Base-by-base conservation (phyloP, 1,140 invertebrate species). In the Lordiphosa stackelbergi region DNA sequence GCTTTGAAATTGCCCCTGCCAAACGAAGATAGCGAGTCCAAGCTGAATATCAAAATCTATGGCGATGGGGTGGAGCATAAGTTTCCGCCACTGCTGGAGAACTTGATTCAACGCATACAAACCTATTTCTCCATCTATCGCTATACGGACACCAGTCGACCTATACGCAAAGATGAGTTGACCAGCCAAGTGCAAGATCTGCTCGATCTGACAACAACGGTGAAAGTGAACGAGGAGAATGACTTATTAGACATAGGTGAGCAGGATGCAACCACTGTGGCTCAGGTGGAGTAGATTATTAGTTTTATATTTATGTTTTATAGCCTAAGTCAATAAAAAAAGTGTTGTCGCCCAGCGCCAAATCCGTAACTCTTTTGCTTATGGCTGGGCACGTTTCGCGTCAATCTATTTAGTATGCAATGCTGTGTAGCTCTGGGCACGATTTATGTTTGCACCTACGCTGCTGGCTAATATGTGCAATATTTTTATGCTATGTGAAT, bases 11-110 rank as follows among this genome's bases (percentile, higher is more conserved):
- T 68, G 12, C 19, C 52, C 37, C 36, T 45, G 34, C 1, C 53
- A 5, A 16, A 22, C 22, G n/a, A 16, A 13, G 34, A 31, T 5
- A 40, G 47, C 22, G 49, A 66, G 2, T 28, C 54, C 24, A 57
- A 64, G 9, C 42, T 85, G 2, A 54, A 64, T 13, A 52, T 85
- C 0, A 79, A 74, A 52, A 75, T 87, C 16, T 87, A 86, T 51
- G 86, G 86, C 10, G 81, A 83, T 6, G 86, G 86, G 6, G 78
- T 75, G 38, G 86, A 87, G 53, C 90, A 89, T 3, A 90, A 91
- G 69, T 91, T 92, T 84, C 91, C 91, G 2, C 91, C 91, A 1
- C 65, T 92, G 19, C 60, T 92, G 37, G 92, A 92, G 69, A 90
- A 90, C 53, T 79, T 92, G 13, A 89, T 92, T 7, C 91, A 92